These are phyloP conservation scores for Noctua fimbriata DNA, from an alignment of 2,888 invertebrate genomes.

Conservation along the genomic window DNA sequence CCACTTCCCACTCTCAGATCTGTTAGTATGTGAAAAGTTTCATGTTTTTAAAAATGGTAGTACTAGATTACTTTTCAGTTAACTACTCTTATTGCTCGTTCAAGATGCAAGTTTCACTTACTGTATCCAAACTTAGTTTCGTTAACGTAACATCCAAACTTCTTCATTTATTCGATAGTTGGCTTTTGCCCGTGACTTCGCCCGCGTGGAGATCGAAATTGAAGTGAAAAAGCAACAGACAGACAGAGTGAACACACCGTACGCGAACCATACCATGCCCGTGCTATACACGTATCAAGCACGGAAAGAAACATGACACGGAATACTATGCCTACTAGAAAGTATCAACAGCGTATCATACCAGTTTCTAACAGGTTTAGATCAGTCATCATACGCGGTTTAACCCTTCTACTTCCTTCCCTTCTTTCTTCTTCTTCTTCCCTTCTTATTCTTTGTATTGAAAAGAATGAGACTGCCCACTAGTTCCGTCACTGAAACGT, in stretches of 20 bases:
- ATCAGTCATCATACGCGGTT: neutral
- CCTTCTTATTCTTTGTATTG: neutral
- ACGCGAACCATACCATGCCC: neutral
- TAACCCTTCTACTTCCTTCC: no score
- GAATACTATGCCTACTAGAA: neutral
- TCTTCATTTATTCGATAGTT: neutral
- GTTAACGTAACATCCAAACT: neutral
- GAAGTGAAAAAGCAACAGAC: neutral
- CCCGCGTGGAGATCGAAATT: neutral
- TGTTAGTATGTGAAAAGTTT: slow-evolving; percentile 13
- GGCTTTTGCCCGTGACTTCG: neutral
- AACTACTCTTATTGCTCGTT: neutral
- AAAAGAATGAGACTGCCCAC: neutral
- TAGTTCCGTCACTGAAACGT: neutral
- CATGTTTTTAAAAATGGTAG: neutral
- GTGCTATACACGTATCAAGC: neutral
- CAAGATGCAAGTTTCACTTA: neutral
- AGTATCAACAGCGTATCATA: neutral
- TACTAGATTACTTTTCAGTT: neutral
- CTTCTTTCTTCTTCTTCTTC: no score
- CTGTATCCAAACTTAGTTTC: neutral
- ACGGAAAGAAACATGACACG: neutral
- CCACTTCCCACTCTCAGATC: slow-evolving; percentile 6
- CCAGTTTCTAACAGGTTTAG: neutral
- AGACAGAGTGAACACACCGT: neutral